Evolutionary conservation across 2,113 vertebrate genomes (phyloP).

Genomic region (Xiphophorus maculatus): DNA sequence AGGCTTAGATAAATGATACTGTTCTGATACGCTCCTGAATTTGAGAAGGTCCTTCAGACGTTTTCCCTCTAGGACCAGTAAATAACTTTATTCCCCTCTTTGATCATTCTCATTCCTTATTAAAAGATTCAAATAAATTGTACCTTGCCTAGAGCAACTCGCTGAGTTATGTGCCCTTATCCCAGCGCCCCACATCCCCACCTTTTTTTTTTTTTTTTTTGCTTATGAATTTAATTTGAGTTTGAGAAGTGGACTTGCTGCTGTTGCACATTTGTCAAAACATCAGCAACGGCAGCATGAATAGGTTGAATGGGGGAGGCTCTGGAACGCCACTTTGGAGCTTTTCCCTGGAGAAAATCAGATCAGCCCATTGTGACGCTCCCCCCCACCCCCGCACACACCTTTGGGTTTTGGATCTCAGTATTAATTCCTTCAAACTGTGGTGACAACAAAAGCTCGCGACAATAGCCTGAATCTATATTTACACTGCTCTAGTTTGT

Average conservation of each 20-base stretch:
- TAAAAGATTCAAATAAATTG: slow-evolving; percentile 71
- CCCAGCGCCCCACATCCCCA: neutral
- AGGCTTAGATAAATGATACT: neutral
- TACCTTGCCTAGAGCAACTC: slow-evolving; percentile 52
- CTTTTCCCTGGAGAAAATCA: slow-evolving; percentile 52
- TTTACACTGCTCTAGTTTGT: slow-evolving; percentile 31
- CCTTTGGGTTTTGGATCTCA: slow-evolving; percentile 31
- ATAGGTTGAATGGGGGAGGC: slow-evolving; percentile 41
- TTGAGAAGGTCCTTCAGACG: neutral
- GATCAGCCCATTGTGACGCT: slow-evolving; percentile 50
- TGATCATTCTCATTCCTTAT: slow-evolving; percentile 21
- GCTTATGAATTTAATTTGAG: slow-evolving; percentile 59
- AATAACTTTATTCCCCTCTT: neutral
- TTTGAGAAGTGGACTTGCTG: slow-evolving; percentile 50
- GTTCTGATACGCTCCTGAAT: neutral
- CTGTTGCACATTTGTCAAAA: slow-evolving; percentile 67
- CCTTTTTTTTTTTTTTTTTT: slow-evolving; percentile 11
- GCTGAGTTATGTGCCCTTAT: slow-evolving; percentile 56
- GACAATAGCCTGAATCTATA: slow-evolving; percentile 43
- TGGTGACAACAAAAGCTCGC: slow-evolving; percentile 23
- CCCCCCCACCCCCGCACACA: slow-evolving; percentile 15
- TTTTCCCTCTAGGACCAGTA: neutral
- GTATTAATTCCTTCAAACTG: slow-evolving; percentile 46
- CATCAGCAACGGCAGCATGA: slow-evolving; percentile 41
- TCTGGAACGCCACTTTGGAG: slow-evolving; percentile 15